Conservation (phyloP, 2,113 vertebrate species). For the Paramisgurnus dabryanus region DNA sequence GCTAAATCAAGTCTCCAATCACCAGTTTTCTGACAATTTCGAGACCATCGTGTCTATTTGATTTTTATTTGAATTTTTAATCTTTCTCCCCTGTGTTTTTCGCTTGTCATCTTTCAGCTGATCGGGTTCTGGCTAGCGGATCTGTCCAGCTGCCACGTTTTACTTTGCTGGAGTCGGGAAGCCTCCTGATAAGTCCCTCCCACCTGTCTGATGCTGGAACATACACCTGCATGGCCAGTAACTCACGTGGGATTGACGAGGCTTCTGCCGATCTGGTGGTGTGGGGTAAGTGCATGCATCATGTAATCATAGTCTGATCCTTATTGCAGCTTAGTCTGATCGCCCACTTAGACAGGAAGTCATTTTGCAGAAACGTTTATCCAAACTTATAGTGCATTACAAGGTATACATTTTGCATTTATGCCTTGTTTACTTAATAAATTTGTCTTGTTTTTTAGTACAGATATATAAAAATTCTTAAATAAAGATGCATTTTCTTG, state of each 20-base stretch:
- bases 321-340: not conserved
- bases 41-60: conserved; percentile 27
- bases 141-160: conserved; percentile 94
- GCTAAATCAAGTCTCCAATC: conserved; percentile 42
- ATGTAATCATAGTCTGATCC: not conserved
- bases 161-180: conserved; percentile 94
- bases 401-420: too few species aligned
- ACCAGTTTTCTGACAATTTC: conserved; percentile 28
- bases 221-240: conserved; percentile 94
- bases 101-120: conserved; percentile 74
- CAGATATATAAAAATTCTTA: too few species aligned
- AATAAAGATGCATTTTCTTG: too few species aligned
- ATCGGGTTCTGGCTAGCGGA: conserved; percentile 92
- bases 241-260: conserved; percentile 93
- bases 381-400: too few species aligned
- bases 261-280: conserved; percentile 88
- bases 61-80: conserved; percentile 36
- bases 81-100: conserved; percentile 50
- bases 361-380: too few species aligned
- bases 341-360: not conserved
- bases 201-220: conserved; percentile 87
- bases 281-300: conserved; percentile 82
- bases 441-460: too few species aligned
- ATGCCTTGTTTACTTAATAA: too few species aligned
- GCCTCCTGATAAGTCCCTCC: conserved; percentile 89